These are phyloP conservation scores for Smithornis capensis DNA, from an alignment of 2,113 vertebrate genomes.

Conservation along the genomic window DNA sequence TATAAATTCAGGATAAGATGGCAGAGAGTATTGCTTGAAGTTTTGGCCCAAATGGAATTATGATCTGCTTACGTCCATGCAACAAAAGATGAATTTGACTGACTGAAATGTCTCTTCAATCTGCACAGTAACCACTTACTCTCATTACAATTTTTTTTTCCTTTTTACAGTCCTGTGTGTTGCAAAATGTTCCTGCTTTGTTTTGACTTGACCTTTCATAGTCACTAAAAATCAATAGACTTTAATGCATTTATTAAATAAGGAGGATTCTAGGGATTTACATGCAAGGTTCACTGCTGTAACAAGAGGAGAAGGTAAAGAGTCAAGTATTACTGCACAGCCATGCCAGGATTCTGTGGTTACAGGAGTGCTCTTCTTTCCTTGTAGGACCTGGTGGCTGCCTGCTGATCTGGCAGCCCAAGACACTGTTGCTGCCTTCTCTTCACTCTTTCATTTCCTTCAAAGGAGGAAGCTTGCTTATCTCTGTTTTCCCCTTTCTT, in stretches of 20 bases:
- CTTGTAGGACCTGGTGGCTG: neutral
- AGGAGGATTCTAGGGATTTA: slow-evolving; percentile 21
- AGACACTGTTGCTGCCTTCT: neutral
- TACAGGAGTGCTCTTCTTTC: neutral
- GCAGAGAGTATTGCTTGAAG: neutral
- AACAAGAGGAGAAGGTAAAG: neutral
- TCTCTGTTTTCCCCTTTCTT: neutral
- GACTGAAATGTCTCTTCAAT: neutral
- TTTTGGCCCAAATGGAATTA: neutral
- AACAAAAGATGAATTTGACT: neutral
- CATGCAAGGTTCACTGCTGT: neutral
- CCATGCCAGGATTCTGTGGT: neutral
- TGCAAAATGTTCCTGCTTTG: slow-evolving; percentile 21
- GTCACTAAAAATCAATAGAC: slow-evolving; percentile 43
- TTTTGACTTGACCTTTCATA: slow-evolving; percentile 54
- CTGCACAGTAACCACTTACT: neutral
- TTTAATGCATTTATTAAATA: slow-evolving; percentile 62
- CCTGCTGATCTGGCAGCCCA: neutral
- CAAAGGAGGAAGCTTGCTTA: neutral
- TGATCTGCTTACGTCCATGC: neutral
- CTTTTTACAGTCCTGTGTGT: neutral
- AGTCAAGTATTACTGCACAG: neutral
- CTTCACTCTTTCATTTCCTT: neutral
- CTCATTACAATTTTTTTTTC: neutral
- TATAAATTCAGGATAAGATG: neutral